Evolutionary conservation across 1,140 invertebrate species (phyloP), one percentile per base, ranked within the genome.

Genomic region (Philopotamus ludificatus): DNA sequence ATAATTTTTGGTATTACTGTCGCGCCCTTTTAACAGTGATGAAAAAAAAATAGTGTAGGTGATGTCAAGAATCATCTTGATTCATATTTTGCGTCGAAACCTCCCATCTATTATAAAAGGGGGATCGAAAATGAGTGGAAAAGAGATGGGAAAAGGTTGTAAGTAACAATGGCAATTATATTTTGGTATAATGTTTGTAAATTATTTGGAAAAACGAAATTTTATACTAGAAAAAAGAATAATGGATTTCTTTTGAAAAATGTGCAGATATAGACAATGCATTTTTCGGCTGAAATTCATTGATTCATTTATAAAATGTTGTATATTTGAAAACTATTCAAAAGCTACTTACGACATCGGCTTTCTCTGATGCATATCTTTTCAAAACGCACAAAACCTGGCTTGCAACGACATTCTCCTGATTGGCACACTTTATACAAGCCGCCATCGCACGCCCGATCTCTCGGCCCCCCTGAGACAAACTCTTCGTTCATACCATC

Each of bases 331-430:
- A 45, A 45, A 9, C 16, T 45, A 9, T 45, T 15, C 8, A 45
- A 4, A 34, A 34, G 12, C 12, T 4, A 57, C 53, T 57, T 57
- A 57, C 53, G 53, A 42, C 53, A 57, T 34, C 4, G 1, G 18
- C 20, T 39, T 16, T 7, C 1, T 34, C 8, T 7, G 21, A 57
- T 57, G 28, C 53, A 57, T 42, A 39, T 42, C 20, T 18, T 34
- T 3, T 34, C 53, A 39, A 16, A n/a, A 20, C 28, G 15, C 7
- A 57, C 4, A 42, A 39, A 57, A 18, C 53, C 53, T 8, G 15
- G 3, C 22, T 41, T 57, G 20, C 53, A 57, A 57, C 53, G 53
- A 41, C 53, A 57, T 34, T 42, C 53, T 41, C 20, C 15, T 47
- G 44, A 16, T 4, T 4, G 8, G 18, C 4, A 8, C 7, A 16